Evolutionary conservation across 2,888 invertebrate genomes (phyloP), one percentile per base, ranked within the genome.

Genomic region (Sminthurides aquaticus): DNA sequence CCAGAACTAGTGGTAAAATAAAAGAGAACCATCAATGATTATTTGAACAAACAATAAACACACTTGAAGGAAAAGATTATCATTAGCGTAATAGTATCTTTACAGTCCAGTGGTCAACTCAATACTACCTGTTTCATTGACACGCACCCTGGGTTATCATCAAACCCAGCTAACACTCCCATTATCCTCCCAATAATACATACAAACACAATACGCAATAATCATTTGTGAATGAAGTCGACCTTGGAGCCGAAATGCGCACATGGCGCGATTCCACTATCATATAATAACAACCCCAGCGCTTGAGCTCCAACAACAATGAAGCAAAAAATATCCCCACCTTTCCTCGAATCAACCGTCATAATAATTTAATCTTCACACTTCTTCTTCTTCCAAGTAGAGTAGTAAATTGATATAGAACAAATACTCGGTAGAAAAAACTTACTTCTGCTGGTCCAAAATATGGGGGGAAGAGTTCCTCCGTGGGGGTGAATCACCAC

Each of bases 401-500:
- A 28, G 28, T 57, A 8, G 28, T n/a, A 26, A 34, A 34, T 34
- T 20, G 34, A 43, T 43, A 34, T 58, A 58, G 22, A 57, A 57
- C 18, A 20, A 20, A 3, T n/a, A 57, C 20, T 18, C n/a, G 28
- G 18, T 25, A 20, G 20, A 52, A 52, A 57, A 62, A 1, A 65
- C 66, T 59, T 57, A 69, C 67, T 67, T 68, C 18, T 68, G 57
- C 66, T 68, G 67, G 60, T 72, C 68, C 43, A 68, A 62, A 60
- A 69, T 67, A 52, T 71, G 69, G 55, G 73, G 73, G 43, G 72
- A 72, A 18, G 72, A 73, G 26, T 68, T 70, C 60, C 73, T 65
- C 59, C 73, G 69, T 55, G 74, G 74, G 22, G 74, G 73, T 43
- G 71, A 71, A 57, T 73, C 74, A 56, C 69, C 69, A 48, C 66